Percentiles rank a stretch among this genome's conserved stretches.
Evolutionary conservation across 2,797 vertebrate genomes (phyloP).

Genomic region (Vireo griseus): DNA sequence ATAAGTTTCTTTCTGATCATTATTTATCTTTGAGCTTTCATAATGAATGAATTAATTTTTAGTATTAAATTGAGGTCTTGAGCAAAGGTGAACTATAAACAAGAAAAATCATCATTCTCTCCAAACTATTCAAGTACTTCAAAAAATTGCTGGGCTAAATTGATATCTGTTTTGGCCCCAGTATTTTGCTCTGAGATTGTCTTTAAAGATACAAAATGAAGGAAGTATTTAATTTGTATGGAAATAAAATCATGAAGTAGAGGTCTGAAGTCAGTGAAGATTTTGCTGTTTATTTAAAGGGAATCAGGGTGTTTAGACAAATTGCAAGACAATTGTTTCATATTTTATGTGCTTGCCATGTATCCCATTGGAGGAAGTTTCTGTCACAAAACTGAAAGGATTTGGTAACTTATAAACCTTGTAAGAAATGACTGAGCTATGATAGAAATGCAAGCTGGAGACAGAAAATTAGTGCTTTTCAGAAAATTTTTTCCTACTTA

Average conservation of each 20-base stretch:
- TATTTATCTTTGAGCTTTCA: not conserved
- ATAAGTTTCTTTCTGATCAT: not conserved
- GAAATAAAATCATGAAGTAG: not conserved
- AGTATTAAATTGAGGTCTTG: not conserved
- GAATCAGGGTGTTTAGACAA: not conserved
- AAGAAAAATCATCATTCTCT: not conserved
- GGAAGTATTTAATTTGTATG: not conserved
- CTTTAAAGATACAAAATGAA: not conserved
- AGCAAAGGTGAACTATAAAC: not conserved
- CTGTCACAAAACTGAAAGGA: not conserved
- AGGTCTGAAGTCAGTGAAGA: not conserved
- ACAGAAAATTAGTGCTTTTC: not conserved
- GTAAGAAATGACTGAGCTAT: not conserved
- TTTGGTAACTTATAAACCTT: not conserved
- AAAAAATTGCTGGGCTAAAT: not conserved
- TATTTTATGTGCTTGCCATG: not conserved
- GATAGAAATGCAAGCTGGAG: not conserved
- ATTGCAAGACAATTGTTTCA: not conserved
- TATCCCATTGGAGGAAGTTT: not conserved
- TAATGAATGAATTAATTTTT: not conserved
- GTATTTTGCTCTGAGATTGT: not conserved
- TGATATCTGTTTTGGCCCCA: not conserved
- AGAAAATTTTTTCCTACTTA: not conserved
- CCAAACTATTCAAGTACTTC: not conserved
- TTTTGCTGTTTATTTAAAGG: not conserved